phyloP scores from a whole-genome alignment of 2,113 vertebrate genomes.

The Varanus salvator region DNA sequence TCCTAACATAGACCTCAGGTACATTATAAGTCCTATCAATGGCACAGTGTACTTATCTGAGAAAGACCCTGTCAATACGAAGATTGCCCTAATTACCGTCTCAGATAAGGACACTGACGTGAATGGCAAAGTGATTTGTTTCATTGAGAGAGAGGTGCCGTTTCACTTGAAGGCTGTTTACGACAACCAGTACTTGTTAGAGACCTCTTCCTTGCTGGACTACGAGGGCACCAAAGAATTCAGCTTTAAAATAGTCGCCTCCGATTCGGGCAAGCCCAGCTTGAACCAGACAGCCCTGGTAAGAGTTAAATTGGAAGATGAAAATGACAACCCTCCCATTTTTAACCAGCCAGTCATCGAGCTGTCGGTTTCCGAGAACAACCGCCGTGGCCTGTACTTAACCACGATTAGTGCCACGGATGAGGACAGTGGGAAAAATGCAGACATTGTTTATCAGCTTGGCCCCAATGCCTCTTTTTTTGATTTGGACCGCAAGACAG shows the following conservation, averaged over 20 bases:
- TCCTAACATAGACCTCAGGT: conserved; percentile 98
- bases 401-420: conserved; percentile 96
- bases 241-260: conserved; percentile 98
- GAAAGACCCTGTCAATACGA: conserved; percentile 98
- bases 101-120: conserved; percentile 99
- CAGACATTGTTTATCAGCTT: conserved; percentile 98
- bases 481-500: conserved; percentile 96
- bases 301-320: conserved; percentile 95
- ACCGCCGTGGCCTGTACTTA: conserved; percentile 96
- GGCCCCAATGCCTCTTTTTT: conserved; percentile 98
- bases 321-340: conserved; percentile 98
- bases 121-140: conserved; percentile 99
- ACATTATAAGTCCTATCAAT: conserved; percentile 98
- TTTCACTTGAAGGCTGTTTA: conserved; percentile 98
- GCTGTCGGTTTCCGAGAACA: conserved; percentile 97
- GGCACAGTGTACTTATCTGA: conserved; percentile 98
- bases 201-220: conserved; percentile 96
- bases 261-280: conserved; percentile 96
- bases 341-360: conserved; percentile 99
- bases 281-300: conserved; percentile 98
- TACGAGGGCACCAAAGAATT: conserved; percentile 99
- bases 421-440: conserved; percentile 97
- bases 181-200: conserved; percentile 98
- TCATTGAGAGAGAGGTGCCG: conserved; percentile 97
- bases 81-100: conserved; percentile 97